Percentiles rank a stretch among this genome's conserved stretches.
Conservation (phyloP, 2,888 invertebrate species). For the Andrena praecox region DNA sequence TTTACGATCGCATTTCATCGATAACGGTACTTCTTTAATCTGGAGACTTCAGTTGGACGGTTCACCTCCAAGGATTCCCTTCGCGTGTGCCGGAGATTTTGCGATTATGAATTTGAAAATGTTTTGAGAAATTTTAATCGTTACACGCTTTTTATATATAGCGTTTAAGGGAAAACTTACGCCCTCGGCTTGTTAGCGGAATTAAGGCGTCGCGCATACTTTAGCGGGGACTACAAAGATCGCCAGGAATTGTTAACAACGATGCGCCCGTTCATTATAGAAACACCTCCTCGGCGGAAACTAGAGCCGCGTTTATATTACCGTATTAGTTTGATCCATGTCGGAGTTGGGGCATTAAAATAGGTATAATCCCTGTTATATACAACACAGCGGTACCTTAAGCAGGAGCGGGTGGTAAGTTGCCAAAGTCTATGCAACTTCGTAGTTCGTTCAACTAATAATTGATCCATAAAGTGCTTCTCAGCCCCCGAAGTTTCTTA, state of each 20-base stretch:
- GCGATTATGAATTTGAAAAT: too few relatives aligned
- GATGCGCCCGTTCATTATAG: constrained; percentile 1
- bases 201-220: not conserved
- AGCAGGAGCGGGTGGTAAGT: constrained; percentile 53
- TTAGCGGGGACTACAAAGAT: not conserved
- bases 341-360: constrained; percentile 45
- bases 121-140: not conserved
- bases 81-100: too few relatives aligned
- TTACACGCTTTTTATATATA: too few relatives aligned
- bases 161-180: not conserved
- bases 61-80: too few relatives aligned
- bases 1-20: constrained; percentile 57
- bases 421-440: constrained; percentile 64
- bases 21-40: constrained; percentile 57
- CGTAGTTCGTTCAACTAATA: constrained; percentile 69
- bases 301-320: constrained; percentile 3
- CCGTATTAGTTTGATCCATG: constrained; percentile 48
- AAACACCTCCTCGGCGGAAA: not conserved
- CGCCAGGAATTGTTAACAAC: constrained; percentile 19
- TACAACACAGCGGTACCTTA: constrained; percentile 33
- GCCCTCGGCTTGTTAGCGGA: not conserved
- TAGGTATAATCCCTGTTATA: constrained; percentile 53
- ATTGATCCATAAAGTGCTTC: constrained; percentile 71
- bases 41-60: too few relatives aligned
- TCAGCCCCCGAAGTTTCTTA: constrained; percentile 60